Evolutionary conservation across 2,888 invertebrate genomes (phyloP), one percentile per base, ranked within the genome.

Genomic region (Scrobipalpa costella): DNA sequence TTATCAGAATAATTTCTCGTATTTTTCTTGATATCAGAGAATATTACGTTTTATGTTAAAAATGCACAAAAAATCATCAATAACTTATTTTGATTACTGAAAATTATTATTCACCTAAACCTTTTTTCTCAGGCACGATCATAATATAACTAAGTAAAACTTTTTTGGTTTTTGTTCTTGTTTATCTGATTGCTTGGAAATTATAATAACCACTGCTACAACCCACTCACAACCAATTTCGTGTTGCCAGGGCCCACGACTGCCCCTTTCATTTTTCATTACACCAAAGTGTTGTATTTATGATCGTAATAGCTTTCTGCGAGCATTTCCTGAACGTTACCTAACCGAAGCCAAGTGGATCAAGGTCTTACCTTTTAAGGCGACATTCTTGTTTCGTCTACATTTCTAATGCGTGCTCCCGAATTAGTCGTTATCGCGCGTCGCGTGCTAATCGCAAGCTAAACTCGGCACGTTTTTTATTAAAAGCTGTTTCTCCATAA

Each of bases 371-470:
- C 70, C 67, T 65, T 75, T 72, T 62, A 63, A 62, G 69, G 61
- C 71, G 72, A 71, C 74, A 76, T 77, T 79, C 74, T 76, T 75
- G 80, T 77, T 83, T 80, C 77, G 80, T 83, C 82, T 85, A 79
- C 80, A 80, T 80, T n/a, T 71, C 74, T 75, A 84, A 85, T 83
- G 85, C 86, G 83, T 83, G 81, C 74, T 77, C 83, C 78, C 77
- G 83, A 85, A 84, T 84, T 75, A 78, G 74, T 74, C 73, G 75
- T 83, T 85, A 86, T 86, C 84, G 83, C 84, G 83, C 75, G 72
- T 87, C 76, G 88, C 90, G 87, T 89, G 88, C 67, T 73, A 74
- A 71, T 73, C 81, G 81, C 79, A 81, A 75, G 79, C 69, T 66
- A 71, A 77, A 69, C 73, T 74, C 74, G 8, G 13, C 55, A 33